These are phyloP conservation scores for Mastacembelus armatus DNA, from an alignment of 2,797 vertebrate genomes.

Conservation along the genomic window DNA sequence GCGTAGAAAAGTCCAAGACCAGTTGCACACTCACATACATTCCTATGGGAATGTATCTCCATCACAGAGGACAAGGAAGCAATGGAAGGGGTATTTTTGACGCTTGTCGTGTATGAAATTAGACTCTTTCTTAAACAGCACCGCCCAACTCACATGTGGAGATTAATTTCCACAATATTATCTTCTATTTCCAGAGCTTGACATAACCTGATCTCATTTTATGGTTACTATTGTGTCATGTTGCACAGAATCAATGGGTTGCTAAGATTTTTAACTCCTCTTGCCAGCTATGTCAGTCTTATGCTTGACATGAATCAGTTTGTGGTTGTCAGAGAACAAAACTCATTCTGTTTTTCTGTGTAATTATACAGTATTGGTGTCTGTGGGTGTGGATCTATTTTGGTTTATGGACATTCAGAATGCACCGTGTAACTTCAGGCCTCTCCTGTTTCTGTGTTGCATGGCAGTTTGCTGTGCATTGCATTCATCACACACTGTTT, in stretches of 20 bases:
- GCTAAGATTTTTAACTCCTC: neutral
- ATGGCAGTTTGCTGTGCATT: conserved; percentile 4
- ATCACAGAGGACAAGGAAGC: conserved; percentile 35
- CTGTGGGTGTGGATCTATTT: conserved; percentile 47
- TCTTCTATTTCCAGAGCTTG: conserved; percentile 40
- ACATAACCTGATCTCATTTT: conserved; percentile 35
- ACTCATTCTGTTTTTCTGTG: conserved; percentile 20
- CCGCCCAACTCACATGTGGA: conserved; percentile 31
- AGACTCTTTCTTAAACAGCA: conserved; percentile 36
- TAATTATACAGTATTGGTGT: conserved; percentile 33
- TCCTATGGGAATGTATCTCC: conserved; percentile 32
- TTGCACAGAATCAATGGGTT: conserved; percentile 2
- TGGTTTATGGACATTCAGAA: conserved; percentile 23
- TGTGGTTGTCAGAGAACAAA: conserved; percentile 29
- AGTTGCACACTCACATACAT: conserved; percentile 45
- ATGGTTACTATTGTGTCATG: conserved; percentile 12
- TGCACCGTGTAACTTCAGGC: conserved; percentile 4
- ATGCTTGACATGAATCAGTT: conserved; percentile 24
- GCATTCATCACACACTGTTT: conserved; percentile 35
- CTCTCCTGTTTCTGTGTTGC: neutral
- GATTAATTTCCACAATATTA: conserved; percentile 33
- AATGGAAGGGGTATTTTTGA: conserved; percentile 55
- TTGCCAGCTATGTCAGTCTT: conserved; percentile 13
- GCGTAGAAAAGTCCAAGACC: conserved; percentile 53
- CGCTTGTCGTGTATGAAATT: conserved; percentile 50